Conservation (phyloP, 1,140 invertebrate genomes). For the Melanaphis sacchari region DNA sequence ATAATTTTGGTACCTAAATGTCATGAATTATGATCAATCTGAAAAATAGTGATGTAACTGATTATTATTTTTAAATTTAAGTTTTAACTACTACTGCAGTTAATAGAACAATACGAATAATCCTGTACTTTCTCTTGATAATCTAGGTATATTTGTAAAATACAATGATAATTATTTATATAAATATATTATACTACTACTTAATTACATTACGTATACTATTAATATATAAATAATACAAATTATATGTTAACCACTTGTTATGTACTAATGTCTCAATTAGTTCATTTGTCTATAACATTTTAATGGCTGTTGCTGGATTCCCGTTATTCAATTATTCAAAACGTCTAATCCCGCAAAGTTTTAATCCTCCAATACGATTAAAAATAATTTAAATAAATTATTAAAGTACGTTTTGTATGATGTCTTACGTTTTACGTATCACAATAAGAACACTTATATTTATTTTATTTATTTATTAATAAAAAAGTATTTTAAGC, state of each 20-base stretch:
- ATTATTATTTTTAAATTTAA: background rate
- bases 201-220: background rate
- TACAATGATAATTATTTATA: background rate
- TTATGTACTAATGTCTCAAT: background rate
- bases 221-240: constrained; percentile 2
- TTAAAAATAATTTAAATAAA: background rate
- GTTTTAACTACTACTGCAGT: background rate
- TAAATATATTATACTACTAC: background rate
- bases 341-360: background rate
- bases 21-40: background rate
- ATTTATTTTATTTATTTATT: no score
- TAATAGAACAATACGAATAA: background rate
- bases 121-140: background rate
- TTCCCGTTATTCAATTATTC: background rate
- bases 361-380: background rate
- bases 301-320: background rate
- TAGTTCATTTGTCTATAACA: background rate
- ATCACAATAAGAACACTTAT: no score
- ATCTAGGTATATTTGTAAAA: background rate
- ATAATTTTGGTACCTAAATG: background rate
- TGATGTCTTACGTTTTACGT: no score
- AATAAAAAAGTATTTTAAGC: background rate
- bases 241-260: background rate
- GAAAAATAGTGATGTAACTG: background rate
- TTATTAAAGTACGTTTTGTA: background rate